These are phyloP conservation scores for Pseudoips prasinana DNA, from an alignment of 2,888 invertebrate species.

Conservation along the genomic window DNA sequence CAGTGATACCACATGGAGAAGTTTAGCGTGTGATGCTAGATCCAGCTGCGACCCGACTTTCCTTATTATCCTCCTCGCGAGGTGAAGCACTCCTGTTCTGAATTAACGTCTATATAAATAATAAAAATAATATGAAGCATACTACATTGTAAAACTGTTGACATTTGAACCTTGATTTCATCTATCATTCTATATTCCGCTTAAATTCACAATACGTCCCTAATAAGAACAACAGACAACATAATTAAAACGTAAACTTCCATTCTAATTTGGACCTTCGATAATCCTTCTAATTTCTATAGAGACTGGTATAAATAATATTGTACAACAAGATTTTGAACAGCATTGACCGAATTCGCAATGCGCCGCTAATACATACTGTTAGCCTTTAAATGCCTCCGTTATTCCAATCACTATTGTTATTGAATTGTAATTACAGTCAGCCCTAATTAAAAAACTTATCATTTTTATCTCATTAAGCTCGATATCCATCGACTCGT, in stretches of 20 bases:
- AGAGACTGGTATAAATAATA: conserved; percentile 14
- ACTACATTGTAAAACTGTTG: no score
- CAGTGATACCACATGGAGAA: conserved; percentile 71
- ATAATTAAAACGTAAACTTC: no score
- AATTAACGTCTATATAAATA: conserved; percentile 5
- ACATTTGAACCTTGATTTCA: no score
- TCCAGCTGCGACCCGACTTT: conserved; percentile 77
- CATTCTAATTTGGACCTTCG: conserved; percentile 4
- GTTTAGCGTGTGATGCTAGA: conserved; percentile 68
- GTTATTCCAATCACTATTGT: conserved; percentile 32
- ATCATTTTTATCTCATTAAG: conserved; percentile 9
- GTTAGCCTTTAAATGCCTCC: conserved; percentile 26
- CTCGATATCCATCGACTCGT: conserved; percentile 4
- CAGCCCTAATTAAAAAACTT: conserved; percentile 21
- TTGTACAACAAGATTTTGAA: conserved; percentile 25
- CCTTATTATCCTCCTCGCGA: conserved; percentile 66
- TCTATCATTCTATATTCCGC: no score
- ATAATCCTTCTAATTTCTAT: conserved; percentile 10
- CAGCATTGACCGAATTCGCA: conserved; percentile 37
- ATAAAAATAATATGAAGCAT: neutral
- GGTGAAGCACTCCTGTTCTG: conserved; percentile 39
- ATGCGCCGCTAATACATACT: conserved; percentile 18
- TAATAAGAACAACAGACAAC: no score
- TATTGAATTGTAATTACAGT: conserved; percentile 27
- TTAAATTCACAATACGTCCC: no score